Base-by-base conservation (phyloP, 2,113 vertebrate genomes). In the Spea bombifrons region DNA sequence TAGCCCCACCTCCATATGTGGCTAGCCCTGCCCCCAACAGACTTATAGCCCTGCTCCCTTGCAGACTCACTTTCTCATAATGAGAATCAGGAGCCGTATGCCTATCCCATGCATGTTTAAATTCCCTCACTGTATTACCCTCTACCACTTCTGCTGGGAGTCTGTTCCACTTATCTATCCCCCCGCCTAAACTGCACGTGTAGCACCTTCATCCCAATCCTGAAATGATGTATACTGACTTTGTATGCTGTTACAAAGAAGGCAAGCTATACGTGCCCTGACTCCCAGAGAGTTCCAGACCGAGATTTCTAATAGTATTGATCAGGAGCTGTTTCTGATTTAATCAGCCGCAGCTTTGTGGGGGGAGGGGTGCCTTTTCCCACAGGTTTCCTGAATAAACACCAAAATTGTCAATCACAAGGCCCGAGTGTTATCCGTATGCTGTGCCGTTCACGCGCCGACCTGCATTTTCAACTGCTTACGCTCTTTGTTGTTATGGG, bases 401-500 rank as follows among this genome's bases (percentile, higher is more conserved):
- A 82, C 87, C 80, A 73, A 83, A 81, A 81, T 85, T 90, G 89
- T 91, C 88, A 88, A 87, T 92, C 90, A 90, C 79, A 5, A 47
- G 43, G 71, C 59, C 85, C 86, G 81, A 78, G 74, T 86, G 83
- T 86, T 84, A 84, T 55, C 79, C 78, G 3, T 5, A 55, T 67
- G 59, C n/a, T 49, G 68, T 82, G 76, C 48, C 72, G 61, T 67
- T 30, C 30, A 30, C 30, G 30, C 30, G 30, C n/a, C n/a, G n/a
- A n/a, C n/a, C n/a, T n/a, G n/a, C n/a, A n/a, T 30, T 30, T 30
- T 30, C 30, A 30, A 30, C 30, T 1, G 30, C 30, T 30, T 30
- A 1, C 30, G 30, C 30, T 30, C 30, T 30, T 30, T 30, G 30
- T 30, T 2, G 30, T 30, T 30, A 30, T 30, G 30, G 30, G 30